Base-by-base conservation (phyloP, 92 coral and sea anemone genomes). In the Scolanthus callimorphus region DNA sequence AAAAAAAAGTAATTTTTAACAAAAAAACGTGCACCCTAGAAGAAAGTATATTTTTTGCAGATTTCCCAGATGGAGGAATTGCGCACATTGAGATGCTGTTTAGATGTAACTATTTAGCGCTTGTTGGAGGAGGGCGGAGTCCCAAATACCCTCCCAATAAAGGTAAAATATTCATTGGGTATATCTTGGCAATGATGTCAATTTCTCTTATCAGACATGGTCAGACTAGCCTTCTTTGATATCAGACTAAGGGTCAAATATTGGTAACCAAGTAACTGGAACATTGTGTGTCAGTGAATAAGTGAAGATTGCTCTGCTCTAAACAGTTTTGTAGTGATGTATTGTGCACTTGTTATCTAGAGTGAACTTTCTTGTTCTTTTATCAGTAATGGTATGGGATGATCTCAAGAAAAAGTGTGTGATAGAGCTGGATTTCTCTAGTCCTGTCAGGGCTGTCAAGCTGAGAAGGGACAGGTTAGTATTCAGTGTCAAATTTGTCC, bases 391-490 rank as follows among this genome's bases (percentile, higher is more conserved):
- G 88, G 95, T 92, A 11, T 92, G 98, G 98, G 98, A 92, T 84
- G 98, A 92, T 63, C 51, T 92, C 29, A 92, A 92, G 77, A 92
- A 92, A 69, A 83, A 89, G 48, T 88, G 91, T 57, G 96, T 92
- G 25, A 92, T 92, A 48, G 96, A 92, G 59, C 59, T 92, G 69
- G 96, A 92, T 46, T 92, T 92, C 60, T 84, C 98, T 23, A 88
- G 96, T 84, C 90, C 79, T 49, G 96, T 92, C 15, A 82, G 85
- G 60, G 92, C 98, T 39, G 98, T 92, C 43, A 92, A 92, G 49
- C 98, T 92, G 21, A 78, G 98, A 19, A 84, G 98, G 60, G 98
- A 92, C 74, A 82, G 98, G 98, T 92, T 15, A 17, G n/a, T n/a
- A n/a, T n/a, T n/a, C n/a, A n/a, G n/a, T n/a, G n/a, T n/a, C n/a